A percentile compares a stretch with the other conserved stretches of the same genome.
These are phyloP conservation scores for Peromyscus maniculatus DNA, from an alignment of 2,113 vertebrate species.

Conservation along the genomic window DNA sequence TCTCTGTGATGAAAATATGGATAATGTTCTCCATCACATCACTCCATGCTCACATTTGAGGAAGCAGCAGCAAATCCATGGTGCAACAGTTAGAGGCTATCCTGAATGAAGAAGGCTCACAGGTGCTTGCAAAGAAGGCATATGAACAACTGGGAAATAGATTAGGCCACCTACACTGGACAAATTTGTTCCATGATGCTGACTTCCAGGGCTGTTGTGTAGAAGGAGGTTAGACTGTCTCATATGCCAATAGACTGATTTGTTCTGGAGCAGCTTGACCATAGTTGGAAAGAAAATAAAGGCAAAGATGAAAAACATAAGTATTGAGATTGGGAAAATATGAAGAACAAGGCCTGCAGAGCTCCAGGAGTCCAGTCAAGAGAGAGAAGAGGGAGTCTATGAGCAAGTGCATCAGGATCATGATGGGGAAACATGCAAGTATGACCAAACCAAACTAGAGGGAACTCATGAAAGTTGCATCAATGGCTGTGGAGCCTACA, in stretches of 20 bases:
- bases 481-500: too few relatives aligned
- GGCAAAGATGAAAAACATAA: neutral
- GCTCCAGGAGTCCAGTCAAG: too few relatives aligned
- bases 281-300: slow-evolving; percentile 20
- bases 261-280: slow-evolving; percentile 13
- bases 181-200: neutral
- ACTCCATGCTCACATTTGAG: neutral
- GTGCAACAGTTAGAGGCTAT: neutral
- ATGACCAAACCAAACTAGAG: too few relatives aligned
- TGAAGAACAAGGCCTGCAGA: neutral
- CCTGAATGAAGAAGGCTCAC: neutral
- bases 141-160: neutral
- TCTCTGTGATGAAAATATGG: neutral
- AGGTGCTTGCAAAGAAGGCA: neutral
- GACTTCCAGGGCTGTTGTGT: neutral
- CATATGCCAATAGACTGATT: neutral
- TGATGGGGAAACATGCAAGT: too few relatives aligned
- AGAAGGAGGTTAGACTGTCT: slow-evolving; percentile 18
- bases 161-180: neutral
- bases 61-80: neutral
- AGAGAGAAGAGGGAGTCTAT: too few relatives aligned
- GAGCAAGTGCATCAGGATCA: too few relatives aligned
- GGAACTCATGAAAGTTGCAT: too few relatives aligned
- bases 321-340: neutral
- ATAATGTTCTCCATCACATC: neutral